phyloP scores from a whole-genome alignment of 2,888 invertebrate genomes.

The Liopterus haemorrhoidalis region DNA sequence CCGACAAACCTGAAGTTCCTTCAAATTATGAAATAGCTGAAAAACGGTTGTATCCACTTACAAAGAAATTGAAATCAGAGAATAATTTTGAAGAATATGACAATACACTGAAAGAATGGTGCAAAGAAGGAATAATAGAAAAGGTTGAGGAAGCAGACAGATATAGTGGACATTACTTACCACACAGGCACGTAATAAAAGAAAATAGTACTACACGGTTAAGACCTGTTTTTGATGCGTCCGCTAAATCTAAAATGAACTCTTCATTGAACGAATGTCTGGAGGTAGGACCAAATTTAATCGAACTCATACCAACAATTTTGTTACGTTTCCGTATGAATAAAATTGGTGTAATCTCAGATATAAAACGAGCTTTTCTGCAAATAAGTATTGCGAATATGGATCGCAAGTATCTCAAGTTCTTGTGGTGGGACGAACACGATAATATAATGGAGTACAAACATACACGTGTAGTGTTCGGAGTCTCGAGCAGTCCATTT shows the following conservation, averaged over 20 bases:
- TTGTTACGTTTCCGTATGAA: conserved; percentile 11
- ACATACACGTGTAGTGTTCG: conserved; percentile 1
- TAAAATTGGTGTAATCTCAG: conserved; percentile 12
- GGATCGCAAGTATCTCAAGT: conserved; percentile 22
- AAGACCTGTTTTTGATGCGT: conserved; percentile 32
- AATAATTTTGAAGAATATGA: conserved; percentile 22
- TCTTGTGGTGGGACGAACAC: conserved; percentile 16
- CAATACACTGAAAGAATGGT: conserved; percentile 32
- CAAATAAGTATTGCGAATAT: conserved; percentile 4
- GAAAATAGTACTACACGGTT: conserved; percentile 28
- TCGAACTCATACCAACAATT: conserved; percentile 18
- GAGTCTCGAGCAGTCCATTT: conserved; percentile 3
- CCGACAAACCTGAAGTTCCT: conserved; percentile 27
- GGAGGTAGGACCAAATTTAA: conserved; percentile 22
- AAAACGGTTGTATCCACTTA: conserved; percentile 18
- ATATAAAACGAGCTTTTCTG: conserved; percentile 11
- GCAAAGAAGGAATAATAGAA: conserved; percentile 31
- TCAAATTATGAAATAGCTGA: conserved; percentile 25
- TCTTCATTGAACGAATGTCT: conserved; percentile 20
- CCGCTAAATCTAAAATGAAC: conserved; percentile 20
- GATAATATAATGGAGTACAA: background rate
- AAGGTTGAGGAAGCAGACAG: too few species aligned
- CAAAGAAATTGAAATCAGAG: conserved; percentile 23
- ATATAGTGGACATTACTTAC: conserved; percentile 25
- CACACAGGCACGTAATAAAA: conserved; percentile 32